Conservation (phyloP, 2,797 vertebrate genomes). For the Sus cebifrons region DNA sequence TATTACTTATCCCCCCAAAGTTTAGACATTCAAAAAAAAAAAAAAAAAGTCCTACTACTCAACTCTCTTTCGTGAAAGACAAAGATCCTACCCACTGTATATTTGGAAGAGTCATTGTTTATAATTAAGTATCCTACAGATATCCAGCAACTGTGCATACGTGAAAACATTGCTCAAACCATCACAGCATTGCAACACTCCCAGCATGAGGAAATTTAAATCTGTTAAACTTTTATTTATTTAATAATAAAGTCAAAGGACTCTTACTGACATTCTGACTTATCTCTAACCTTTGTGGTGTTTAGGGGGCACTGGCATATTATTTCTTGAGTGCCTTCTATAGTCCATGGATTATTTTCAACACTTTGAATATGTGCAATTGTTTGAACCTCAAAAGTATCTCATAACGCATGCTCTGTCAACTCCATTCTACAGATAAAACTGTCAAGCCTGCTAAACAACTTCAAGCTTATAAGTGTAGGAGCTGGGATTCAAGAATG, state of each 20-base stretch:
- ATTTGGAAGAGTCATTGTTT: slow-evolving; percentile 29
- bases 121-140: slow-evolving; percentile 18
- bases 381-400: slow-evolving; percentile 22
- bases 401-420: neutral
- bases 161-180: neutral
- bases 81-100: neutral
- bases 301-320: neutral
- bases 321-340: neutral
- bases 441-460: neutral
- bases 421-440: neutral
- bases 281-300: neutral
- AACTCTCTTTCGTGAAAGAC: slow-evolving; percentile 17
- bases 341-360: neutral
- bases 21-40: slow-evolving; percentile 40
- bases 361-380: neutral
- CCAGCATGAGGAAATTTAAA: slow-evolving; percentile 23
- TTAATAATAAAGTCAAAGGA: slow-evolving; percentile 27
- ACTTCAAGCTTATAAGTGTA: neutral
- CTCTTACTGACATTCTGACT: slow-evolving; percentile 38
- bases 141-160: neutral
- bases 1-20: neutral
- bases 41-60: neutral
- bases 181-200: neutral
- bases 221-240: slow-evolving; percentile 18
- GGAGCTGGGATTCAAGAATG: neutral